These are phyloP conservation scores for Orthosia gothica DNA, from an alignment of 2,888 invertebrate species.

Conservation along the genomic window DNA sequence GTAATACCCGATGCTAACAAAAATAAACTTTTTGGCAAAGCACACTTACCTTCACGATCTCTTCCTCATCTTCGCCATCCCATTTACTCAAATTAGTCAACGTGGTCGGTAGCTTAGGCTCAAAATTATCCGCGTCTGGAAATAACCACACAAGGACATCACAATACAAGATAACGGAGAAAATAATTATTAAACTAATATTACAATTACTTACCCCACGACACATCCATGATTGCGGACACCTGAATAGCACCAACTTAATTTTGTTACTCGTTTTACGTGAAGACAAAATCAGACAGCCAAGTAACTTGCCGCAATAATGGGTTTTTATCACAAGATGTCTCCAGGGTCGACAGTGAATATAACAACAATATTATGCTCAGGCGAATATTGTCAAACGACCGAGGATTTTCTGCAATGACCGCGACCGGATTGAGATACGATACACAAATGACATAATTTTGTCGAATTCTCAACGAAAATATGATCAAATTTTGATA, in stretches of 20 bases:
- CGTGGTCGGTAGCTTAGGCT: slow-evolving; percentile 92
- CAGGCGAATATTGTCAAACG: slow-evolving; percentile 90
- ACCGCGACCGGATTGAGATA: slow-evolving; percentile 87
- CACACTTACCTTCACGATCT: slow-evolving; percentile 94
- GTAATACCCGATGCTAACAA: slow-evolving; percentile 48
- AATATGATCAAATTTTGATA: slow-evolving; percentile 88
- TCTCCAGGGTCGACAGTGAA: slow-evolving; percentile 89
- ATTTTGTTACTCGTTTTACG: slow-evolving; percentile 86
- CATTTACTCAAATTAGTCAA: slow-evolving; percentile 93
- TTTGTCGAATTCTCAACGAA: slow-evolving; percentile 89
- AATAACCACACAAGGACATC: slow-evolving; percentile 81
- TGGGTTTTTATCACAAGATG: slow-evolving; percentile 90
- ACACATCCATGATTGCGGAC: slow-evolving; percentile 93
- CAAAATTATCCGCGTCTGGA: slow-evolving; percentile 94
- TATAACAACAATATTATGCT: slow-evolving; percentile 84
- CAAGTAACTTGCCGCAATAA: slow-evolving; percentile 83
- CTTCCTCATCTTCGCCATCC: slow-evolving; percentile 97
- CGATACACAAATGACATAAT: slow-evolving; percentile 89
- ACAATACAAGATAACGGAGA: slow-evolving; percentile 62
- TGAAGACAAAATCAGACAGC: slow-evolving; percentile 87
- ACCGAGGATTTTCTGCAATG: slow-evolving; percentile 88
- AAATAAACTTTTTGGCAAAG: slow-evolving; percentile 81
- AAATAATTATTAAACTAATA: slow-evolving; percentile 68
- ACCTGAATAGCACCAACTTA: slow-evolving; percentile 84
- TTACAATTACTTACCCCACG: slow-evolving; percentile 92